A percentile compares a stretch with the other conserved stretches of the same genome.
These are phyloP conservation scores for Frankliniella fusca DNA, from an alignment of 2,888 invertebrate species.

Conservation along the genomic window DNA sequence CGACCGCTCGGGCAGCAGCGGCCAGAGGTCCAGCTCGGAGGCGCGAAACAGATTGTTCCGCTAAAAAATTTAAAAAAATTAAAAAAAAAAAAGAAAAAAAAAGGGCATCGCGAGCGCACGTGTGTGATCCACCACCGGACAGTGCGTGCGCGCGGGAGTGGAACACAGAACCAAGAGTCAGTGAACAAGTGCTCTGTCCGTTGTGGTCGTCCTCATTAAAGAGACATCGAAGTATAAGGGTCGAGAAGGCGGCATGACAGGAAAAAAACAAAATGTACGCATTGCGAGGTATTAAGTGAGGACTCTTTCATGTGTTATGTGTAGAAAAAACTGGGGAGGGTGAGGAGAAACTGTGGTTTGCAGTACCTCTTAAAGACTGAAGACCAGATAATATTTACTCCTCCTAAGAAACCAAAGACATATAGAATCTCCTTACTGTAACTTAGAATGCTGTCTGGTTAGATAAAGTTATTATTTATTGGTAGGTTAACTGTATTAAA, in stretches of 20 bases:
- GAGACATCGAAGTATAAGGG: not conserved
- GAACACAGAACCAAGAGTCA: not conserved
- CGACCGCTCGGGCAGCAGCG: not conserved
- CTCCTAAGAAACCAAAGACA: slow-evolving; percentile 1
- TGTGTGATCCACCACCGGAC: not conserved
- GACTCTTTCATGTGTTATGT: not conserved
- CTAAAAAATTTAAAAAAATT: too few relatives aligned
- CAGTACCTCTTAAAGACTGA: not conserved
- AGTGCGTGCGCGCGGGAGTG: not conserved
- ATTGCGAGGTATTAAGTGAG: not conserved
- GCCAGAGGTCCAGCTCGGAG: not conserved
- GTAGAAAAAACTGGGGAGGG: not conserved
- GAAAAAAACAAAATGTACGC: not conserved
- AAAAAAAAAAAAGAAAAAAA: too few relatives aligned
- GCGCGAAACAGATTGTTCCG: not conserved
- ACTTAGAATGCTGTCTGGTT: not conserved
- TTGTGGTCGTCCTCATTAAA: not conserved
- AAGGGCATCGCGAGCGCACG: too few relatives aligned
- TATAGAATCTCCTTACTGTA: not conserved
- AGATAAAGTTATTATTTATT: not conserved
- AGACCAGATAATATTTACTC: not conserved
- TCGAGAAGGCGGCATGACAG: not conserved
- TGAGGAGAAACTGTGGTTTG: not conserved
- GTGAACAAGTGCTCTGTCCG: not conserved
- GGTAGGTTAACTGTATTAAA: not conserved